These are phyloP conservation scores for Andrena dorsata DNA, from an alignment of 2,888 invertebrate species.

Conservation along the genomic window DNA sequence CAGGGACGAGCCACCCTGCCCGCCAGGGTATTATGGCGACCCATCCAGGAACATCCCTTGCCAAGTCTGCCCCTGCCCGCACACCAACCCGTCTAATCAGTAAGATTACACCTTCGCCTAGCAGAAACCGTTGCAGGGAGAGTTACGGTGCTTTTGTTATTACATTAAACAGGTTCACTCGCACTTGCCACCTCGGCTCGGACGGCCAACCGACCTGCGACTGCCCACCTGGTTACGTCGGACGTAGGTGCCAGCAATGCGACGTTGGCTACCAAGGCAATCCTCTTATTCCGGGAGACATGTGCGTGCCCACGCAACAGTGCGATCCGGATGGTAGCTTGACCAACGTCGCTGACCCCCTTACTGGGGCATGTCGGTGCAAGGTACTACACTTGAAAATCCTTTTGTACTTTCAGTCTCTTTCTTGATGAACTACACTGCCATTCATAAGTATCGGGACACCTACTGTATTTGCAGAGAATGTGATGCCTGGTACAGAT, in stretches of 20 bases:
- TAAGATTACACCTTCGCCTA: conserved; percentile 81
- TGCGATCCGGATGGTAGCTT: conserved; percentile 92
- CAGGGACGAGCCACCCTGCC: conserved; percentile 88
- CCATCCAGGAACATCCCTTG: conserved; percentile 92
- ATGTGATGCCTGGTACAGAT: no score
- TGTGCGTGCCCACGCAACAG: conserved; percentile 87
- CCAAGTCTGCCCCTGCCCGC: conserved; percentile 93
- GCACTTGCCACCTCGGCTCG: conserved; percentile 91
- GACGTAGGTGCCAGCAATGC: conserved; percentile 92
- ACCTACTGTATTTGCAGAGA: no score
- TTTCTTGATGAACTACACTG: background rate
- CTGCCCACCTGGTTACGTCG: conserved; percentile 92
- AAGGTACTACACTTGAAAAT: conserved; percentile 86
- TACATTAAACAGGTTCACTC: conserved; percentile 88
- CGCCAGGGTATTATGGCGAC: conserved; percentile 93
- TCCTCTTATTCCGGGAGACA: conserved; percentile 91
- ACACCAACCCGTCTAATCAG: conserved; percentile 92
- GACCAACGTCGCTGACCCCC: conserved; percentile 85
- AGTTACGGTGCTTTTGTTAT: no score
- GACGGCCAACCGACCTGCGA: conserved; percentile 91
- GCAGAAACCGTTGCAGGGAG: no score
- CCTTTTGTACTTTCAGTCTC: background rate
- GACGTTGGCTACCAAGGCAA: conserved; percentile 93
- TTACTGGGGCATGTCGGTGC: conserved; percentile 88
- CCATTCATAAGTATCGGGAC: no score